Base-by-base conservation (phyloP, 2,113 vertebrate species). In the Anguilla rostrata region DNA sequence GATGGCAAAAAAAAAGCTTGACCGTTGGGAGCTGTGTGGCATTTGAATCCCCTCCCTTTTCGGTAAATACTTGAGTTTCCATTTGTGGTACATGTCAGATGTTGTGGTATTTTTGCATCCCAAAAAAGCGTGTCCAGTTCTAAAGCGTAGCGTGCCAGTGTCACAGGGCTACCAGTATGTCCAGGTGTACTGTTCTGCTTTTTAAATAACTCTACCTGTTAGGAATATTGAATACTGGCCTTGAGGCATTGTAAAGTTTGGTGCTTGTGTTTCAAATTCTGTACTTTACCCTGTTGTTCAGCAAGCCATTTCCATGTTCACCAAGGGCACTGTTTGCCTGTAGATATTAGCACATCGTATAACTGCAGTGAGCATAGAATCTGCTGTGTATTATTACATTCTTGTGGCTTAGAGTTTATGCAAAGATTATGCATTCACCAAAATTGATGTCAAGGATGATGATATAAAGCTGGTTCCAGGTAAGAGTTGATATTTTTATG, bases 401-500 rank as follows among this genome's bases (percentile, higher is more conserved):
- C n/a, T 53, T 86, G 41, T 78, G 41, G n/a, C 63, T 83, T 39
- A 78, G 81, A 86, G 46, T 82, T 56, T 86, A 75, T 86, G 39
- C 80, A 83, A 49, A 83, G 86, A 84, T 84, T 87, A 87, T 87
- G 83, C 83, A 66, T 84, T 84, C 41, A 66, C 56, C 75, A 78
- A 81, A 60, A 81, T 80, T 63, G 78, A 83, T 81, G 82, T 87
- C 83, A 80, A 14, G 34, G 71, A 78, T 60, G 71, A 78, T 60
- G 26, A 81, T 81, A 81, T 86, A 84, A 39, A 84, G 26, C 83
- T 87, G 56, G 78, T 84, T 87, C 81, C 86, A 84, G 86, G 86
- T 81, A 39, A 83, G 75, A 81, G 83, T 84, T 83, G 41, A 80
- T 84, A 84, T 87, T 87, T 87, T 87, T 87, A 87, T 84, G 43